A percentile compares a stretch with the other conserved stretches of the same genome.
These are phyloP conservation scores for Drosophila anomelani DNA, from an alignment of 2,888 invertebrate species.

Conservation along the genomic window DNA sequence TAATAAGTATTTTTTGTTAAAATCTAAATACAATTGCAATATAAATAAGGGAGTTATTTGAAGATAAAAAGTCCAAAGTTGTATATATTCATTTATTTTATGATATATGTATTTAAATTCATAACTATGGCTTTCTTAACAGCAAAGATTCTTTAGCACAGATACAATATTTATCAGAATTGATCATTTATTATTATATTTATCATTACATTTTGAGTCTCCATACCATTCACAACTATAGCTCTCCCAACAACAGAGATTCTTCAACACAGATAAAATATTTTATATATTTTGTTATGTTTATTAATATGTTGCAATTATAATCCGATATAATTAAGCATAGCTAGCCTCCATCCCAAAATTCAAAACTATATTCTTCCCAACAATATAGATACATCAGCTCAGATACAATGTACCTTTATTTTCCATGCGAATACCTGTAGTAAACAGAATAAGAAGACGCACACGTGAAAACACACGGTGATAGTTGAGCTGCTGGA, in stretches of 20 bases:
- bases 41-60: neutral
- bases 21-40: neutral
- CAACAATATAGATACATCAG: neutral
- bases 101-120: neutral
- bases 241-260: neutral
- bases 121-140: neutral
- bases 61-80: too few species aligned
- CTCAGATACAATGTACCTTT: conserved; percentile 30
- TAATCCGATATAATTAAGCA: neutral
- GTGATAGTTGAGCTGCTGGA: conserved; percentile 75
- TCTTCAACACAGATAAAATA: neutral
- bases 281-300: neutral
- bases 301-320: neutral
- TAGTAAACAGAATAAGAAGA: conserved; percentile 35
- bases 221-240: too few species aligned
- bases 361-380: neutral
- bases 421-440: conserved; percentile 23
- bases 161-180: conserved; percentile 2
- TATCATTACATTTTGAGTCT: neutral
- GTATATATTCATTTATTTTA: too few species aligned
- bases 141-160: neutral
- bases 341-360: neutral
- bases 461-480: conserved; percentile 38
- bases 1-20: neutral
- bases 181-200: neutral